phyloP scores from a whole-genome alignment of 2,113 vertebrate species.

The Glareola pratincola region DNA sequence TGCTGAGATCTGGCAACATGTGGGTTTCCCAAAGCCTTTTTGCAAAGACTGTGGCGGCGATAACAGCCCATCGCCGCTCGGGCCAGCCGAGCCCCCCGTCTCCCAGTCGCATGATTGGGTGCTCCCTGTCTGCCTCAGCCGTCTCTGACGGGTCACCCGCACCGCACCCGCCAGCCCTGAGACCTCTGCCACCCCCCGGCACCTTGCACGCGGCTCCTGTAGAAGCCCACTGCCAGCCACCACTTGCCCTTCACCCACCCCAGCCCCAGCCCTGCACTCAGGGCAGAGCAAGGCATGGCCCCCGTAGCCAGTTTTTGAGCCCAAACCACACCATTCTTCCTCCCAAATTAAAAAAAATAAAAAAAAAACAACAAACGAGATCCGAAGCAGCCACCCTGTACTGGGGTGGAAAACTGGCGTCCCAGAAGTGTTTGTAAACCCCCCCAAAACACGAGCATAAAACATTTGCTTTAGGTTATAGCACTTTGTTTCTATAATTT shows the following conservation, averaged over 20 bases:
- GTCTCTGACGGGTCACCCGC: background rate
- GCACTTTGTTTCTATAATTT: background rate
- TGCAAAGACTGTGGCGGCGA: background rate
- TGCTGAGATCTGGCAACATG: conserved; percentile 36
- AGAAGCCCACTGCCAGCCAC: background rate
- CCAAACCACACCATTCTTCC: accelerated
- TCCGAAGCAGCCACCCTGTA: accelerated
- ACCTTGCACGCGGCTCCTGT: background rate
- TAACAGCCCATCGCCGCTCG: background rate
- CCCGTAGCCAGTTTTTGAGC: accelerated
- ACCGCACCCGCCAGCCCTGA: background rate
- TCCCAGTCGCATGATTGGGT: background rate
- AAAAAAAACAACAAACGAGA: background rate
- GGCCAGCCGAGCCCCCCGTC: background rate
- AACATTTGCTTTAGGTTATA: background rate
- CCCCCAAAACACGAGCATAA: background rate
- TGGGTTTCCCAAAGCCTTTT: conserved; percentile 46
- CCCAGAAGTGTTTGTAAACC: background rate
- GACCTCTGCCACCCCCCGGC: background rate
- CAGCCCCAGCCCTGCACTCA: background rate
- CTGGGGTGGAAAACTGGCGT: accelerated
- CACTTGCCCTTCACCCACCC: background rate
- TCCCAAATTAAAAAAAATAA: background rate
- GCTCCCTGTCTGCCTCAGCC: conserved; percentile 24
- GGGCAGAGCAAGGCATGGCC: background rate